Conservation (phyloP, 2,113 vertebrate species). For the Chionis minor region DNA sequence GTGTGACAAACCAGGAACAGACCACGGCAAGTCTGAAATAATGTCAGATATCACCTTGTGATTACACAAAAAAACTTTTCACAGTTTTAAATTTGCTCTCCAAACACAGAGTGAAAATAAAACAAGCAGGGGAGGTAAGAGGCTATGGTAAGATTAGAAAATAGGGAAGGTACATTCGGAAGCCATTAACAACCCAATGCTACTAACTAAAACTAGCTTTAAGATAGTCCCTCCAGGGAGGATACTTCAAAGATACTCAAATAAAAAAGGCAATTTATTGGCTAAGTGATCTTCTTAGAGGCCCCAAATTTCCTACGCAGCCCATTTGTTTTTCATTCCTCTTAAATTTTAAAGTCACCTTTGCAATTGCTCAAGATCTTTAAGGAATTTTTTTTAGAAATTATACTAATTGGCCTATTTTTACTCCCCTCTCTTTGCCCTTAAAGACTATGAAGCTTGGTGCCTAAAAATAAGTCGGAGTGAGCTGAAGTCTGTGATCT, state of each 20-base stretch:
- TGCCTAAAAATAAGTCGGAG: conserved; percentile 63
- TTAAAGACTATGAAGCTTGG: conserved; percentile 40
- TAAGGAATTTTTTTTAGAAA: conserved; percentile 60
- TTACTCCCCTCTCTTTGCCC: conserved; percentile 56
- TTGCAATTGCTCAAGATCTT: conserved; percentile 52
- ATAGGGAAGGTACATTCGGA: conserved; percentile 43
- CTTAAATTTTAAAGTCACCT: conserved; percentile 66
- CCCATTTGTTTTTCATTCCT: conserved; percentile 59
- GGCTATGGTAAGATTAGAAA: not conserved
- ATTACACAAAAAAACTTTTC: not conserved
- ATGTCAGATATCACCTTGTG: not conserved
- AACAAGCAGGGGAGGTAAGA: not conserved
- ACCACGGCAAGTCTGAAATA: not conserved
- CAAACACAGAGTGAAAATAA: not conserved
- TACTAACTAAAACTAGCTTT: conserved; percentile 29
- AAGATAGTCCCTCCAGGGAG: conserved; percentile 26
- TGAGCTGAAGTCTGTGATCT: conserved; percentile 34
- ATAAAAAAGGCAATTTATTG: conserved; percentile 56
- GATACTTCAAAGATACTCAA: conserved; percentile 56
- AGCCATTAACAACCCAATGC: conserved; percentile 36
- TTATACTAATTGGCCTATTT: conserved; percentile 68
- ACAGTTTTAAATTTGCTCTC: not conserved
- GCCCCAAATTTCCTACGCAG: conserved; percentile 33
- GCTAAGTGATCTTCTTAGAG: conserved; percentile 37
- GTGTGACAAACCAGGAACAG: not conserved